These are phyloP conservation scores for Epinotia demarniana DNA, from an alignment of 2,888 invertebrate species.

Conservation along the genomic window DNA sequence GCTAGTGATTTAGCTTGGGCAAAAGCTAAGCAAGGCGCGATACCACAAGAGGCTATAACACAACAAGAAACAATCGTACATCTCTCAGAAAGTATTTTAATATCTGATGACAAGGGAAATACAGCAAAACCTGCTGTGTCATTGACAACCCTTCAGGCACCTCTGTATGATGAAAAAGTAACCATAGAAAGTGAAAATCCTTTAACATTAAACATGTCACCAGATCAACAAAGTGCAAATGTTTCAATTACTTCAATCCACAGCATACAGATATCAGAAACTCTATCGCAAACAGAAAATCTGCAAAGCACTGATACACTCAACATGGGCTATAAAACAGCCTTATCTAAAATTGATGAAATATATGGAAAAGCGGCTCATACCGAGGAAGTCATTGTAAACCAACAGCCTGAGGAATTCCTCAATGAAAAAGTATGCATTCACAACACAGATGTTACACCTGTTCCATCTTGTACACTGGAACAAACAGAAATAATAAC, in stretches of 20 bases:
- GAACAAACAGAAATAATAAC: slow-evolving; percentile 79
- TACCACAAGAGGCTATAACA: slow-evolving; percentile 84
- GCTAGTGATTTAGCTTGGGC: slow-evolving; percentile 56
- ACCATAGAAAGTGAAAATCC: slow-evolving; percentile 85
- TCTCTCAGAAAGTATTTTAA: slow-evolving; percentile 72
- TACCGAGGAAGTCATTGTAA: slow-evolving; percentile 69
- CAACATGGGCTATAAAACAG: slow-evolving; percentile 67
- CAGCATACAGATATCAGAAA: slow-evolving; percentile 83
- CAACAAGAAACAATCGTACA: slow-evolving; percentile 83
- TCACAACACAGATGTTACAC: slow-evolving; percentile 59
- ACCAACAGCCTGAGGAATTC: slow-evolving; percentile 65
- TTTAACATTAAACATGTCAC: slow-evolving; percentile 65
- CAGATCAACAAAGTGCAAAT: slow-evolving; percentile 74
- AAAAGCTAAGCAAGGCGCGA: slow-evolving; percentile 69
- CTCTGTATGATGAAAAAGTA: slow-evolving; percentile 84
- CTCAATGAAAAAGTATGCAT: slow-evolving; percentile 56
- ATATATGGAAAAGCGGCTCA: slow-evolving; percentile 75
- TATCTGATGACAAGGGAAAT: slow-evolving; percentile 54
- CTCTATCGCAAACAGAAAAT: slow-evolving; percentile 82
- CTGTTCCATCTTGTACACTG: slow-evolving; percentile 71
- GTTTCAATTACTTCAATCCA: slow-evolving; percentile 74
- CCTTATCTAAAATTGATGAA: slow-evolving; percentile 67
- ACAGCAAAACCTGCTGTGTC: slow-evolving; percentile 73
- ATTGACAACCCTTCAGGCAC: slow-evolving; percentile 81
- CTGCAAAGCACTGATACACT: slow-evolving; percentile 68